Conservation (phyloP, 2,888 invertebrate species). For the Eilema sororculum region DNA sequence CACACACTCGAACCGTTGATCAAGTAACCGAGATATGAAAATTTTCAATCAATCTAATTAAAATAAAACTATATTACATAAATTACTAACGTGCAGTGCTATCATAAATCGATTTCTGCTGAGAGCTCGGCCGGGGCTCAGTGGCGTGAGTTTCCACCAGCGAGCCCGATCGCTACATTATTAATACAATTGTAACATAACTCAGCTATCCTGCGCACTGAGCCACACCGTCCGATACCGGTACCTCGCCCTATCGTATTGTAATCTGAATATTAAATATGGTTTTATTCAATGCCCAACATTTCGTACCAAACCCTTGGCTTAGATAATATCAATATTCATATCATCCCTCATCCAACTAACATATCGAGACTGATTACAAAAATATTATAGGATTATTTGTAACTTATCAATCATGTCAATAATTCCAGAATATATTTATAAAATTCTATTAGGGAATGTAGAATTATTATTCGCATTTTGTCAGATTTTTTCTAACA, state of each 20-base stretch:
- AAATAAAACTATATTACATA: too few species aligned
- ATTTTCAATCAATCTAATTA: too few species aligned
- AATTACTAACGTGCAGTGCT: too few species aligned
- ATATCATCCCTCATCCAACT: constrained; percentile 4
- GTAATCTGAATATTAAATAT: constrained; percentile 13
- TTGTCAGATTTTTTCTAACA: too few species aligned
- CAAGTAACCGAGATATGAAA: too few species aligned
- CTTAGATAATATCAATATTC: constrained; percentile 10
- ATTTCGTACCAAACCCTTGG: constrained; percentile 5
- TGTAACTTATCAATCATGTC: too few species aligned
- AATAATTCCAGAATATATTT: too few species aligned
- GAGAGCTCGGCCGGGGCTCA: background rate
- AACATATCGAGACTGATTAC: background rate
- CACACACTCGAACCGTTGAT: background rate
- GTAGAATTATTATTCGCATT: too few species aligned
- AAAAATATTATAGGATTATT: too few species aligned
- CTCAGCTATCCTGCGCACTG: background rate
- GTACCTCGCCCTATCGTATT: constrained; percentile 6
- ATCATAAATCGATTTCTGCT: background rate
- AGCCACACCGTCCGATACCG: background rate
- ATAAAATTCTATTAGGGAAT: too few species aligned
- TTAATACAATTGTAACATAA: background rate
- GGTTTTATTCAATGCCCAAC: constrained; percentile 10
- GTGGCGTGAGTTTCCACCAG: background rate
- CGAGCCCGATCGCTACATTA: background rate